phyloP scores from a whole-genome alignment of 2,113 vertebrate species.

The Himantopus leucocephalus region DNA sequence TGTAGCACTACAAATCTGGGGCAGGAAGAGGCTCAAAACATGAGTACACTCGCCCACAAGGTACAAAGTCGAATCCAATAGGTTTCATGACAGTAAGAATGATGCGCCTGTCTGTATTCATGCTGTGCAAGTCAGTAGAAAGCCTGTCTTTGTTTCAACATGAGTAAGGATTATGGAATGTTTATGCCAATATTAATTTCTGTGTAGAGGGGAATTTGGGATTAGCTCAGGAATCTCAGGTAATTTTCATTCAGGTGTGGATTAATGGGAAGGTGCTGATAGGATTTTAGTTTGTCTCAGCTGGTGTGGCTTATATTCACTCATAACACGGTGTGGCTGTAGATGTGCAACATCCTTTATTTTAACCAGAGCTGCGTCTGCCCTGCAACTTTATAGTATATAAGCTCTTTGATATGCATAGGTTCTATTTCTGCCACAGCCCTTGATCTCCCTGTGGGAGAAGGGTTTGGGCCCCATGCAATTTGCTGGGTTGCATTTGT shows the following conservation, averaged over 20 bases:
- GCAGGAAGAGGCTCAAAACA: slow-evolving; percentile 36
- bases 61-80: slow-evolving; percentile 26
- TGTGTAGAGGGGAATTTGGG: not conserved
- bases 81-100: not conserved
- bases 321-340: not conserved
- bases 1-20: slow-evolving; percentile 47
- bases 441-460: not conserved
- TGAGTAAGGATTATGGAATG: slow-evolving; percentile 4
- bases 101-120: not conserved
- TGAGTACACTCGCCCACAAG: slow-evolving; percentile 29
- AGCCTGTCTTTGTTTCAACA: slow-evolving; percentile 43
- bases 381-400: not conserved
- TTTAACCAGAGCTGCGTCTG: not conserved
- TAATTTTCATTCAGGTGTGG: slow-evolving; percentile 6
- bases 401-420: not conserved
- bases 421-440: not conserved
- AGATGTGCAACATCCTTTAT: not conserved
- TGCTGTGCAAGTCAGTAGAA: not conserved
- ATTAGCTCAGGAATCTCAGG: not conserved
- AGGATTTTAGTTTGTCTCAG: not conserved
- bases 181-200: slow-evolving; percentile 1
- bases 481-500: not conserved
- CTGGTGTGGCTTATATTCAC: not conserved
- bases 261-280: slow-evolving; percentile 20
- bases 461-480: not conserved